phyloP scores from a whole-genome alignment of 2,797 vertebrate genomes.

The Hippopotamyrus pictus region DNA sequence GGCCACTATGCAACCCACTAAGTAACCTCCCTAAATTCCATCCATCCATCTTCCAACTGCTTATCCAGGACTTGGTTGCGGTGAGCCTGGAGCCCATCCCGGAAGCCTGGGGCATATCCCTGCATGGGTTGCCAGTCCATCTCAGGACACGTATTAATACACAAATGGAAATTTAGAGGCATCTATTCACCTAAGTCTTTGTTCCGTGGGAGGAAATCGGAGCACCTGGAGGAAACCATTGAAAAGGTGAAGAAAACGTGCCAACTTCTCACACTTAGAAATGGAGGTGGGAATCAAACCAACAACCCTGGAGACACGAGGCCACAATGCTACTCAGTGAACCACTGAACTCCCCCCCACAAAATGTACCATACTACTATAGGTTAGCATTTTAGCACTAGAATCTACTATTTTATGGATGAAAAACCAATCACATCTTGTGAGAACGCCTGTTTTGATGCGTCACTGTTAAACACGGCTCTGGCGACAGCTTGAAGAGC shows the following conservation, averaged over 20 bases:
- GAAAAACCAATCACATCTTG: not conserved
- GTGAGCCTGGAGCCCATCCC: not conserved
- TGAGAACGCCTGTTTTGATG: not conserved
- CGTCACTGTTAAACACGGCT: not conserved
- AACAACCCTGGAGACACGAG: not conserved
- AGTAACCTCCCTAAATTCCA: not conserved
- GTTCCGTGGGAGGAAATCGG: not conserved
- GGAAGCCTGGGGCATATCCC: not conserved
- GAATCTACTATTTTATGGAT: not conserved
- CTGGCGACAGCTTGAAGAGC: not conserved
- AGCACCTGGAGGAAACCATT: not conserved
- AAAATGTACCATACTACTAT: not conserved
- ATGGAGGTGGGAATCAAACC: not conserved
- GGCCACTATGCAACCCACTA: not conserved
- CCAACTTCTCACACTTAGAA: not conserved
- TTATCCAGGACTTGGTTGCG: not conserved
- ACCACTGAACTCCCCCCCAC: not conserved
- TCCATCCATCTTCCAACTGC: constrained; percentile 1
- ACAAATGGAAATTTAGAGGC: not conserved
- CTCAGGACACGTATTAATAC: not conserved
- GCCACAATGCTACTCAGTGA: not conserved
- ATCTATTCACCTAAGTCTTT: not conserved
- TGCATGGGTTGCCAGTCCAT: not conserved
- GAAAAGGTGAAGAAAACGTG: not conserved
- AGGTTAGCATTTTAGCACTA: not conserved